Evolutionary conservation across 2,797 vertebrate species (phyloP).

Genomic region (Chiloscyllium punctatum): DNA sequence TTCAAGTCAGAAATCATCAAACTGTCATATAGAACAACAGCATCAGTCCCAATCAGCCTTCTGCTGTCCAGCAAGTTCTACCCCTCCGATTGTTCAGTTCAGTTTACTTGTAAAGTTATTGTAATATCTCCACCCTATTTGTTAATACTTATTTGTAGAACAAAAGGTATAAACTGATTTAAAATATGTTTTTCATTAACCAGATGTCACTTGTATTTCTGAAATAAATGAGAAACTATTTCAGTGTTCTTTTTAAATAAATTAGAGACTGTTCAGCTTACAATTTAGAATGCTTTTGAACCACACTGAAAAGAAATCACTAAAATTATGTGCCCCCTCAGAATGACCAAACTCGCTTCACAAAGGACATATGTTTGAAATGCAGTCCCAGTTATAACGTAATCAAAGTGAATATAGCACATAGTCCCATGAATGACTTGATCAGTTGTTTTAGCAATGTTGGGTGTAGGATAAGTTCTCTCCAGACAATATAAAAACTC

Average conservation of each 20-base stretch:
- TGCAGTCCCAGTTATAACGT: neutral
- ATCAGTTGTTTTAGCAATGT: neutral
- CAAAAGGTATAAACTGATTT: neutral
- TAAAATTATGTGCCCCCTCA: neutral
- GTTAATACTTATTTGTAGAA: neutral
- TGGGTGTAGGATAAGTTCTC: neutral
- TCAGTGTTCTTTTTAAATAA: neutral
- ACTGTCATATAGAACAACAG: neutral
- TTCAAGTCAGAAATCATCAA: constrained; percentile 16
- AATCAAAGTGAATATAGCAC: neutral
- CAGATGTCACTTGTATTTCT: neutral
- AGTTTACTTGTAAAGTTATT: neutral
- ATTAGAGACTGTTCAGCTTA: neutral
- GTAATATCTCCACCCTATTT: neutral
- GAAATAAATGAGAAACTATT: neutral
- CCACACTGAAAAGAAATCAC: neutral
- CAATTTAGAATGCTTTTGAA: neutral
- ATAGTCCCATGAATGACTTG: neutral
- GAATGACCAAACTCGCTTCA: neutral
- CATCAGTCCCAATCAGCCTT: neutral
- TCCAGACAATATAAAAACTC: too few species aligned
- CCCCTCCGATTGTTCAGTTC: neutral
- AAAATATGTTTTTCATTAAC: neutral
- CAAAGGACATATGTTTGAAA: neutral
- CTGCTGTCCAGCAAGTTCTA: neutral